These are phyloP conservation scores for Caiman crocodilus DNA, from an alignment of 2,797 vertebrate species.

Conservation along the genomic window DNA sequence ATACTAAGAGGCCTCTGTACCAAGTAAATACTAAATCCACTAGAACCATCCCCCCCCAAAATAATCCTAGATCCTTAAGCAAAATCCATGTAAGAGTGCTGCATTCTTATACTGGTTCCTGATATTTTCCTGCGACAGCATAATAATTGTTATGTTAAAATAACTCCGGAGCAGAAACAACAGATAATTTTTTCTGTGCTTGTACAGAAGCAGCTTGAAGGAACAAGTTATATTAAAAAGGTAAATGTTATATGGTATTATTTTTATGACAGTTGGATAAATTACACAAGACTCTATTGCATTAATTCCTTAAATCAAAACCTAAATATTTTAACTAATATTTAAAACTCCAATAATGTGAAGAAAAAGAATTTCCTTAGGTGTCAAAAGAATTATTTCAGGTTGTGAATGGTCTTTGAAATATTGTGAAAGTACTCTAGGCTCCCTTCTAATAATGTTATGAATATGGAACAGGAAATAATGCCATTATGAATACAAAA, in stretches of 20 bases:
- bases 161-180: slow-evolving; percentile 19
- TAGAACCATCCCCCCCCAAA: neutral
- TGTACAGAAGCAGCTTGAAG: neutral
- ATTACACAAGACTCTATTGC: neutral
- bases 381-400: neutral
- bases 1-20: slow-evolving; percentile 24
- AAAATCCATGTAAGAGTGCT: slow-evolving; percentile 36
- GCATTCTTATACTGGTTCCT: slow-evolving; percentile 37
- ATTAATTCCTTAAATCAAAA: neutral
- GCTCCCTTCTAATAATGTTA: neutral
- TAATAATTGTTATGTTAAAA: slow-evolving; percentile 50
- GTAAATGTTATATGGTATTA: neutral
- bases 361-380: neutral
- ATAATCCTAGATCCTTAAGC: neutral
- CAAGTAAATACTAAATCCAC: slow-evolving; percentile 21
- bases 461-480: neutral
- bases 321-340: neutral
- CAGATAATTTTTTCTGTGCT: neutral
- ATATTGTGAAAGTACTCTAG: neutral
- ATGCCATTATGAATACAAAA: neutral
- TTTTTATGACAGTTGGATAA: neutral
- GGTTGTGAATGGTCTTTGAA: neutral
- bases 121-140: slow-evolving; percentile 19
- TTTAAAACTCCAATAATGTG: neutral
- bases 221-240: neutral